Percentiles rank a stretch among this genome's conserved stretches.
These are phyloP conservation scores for Crax fasciolata DNA, from an alignment of 2,797 vertebrate species.

Conservation along the genomic window DNA sequence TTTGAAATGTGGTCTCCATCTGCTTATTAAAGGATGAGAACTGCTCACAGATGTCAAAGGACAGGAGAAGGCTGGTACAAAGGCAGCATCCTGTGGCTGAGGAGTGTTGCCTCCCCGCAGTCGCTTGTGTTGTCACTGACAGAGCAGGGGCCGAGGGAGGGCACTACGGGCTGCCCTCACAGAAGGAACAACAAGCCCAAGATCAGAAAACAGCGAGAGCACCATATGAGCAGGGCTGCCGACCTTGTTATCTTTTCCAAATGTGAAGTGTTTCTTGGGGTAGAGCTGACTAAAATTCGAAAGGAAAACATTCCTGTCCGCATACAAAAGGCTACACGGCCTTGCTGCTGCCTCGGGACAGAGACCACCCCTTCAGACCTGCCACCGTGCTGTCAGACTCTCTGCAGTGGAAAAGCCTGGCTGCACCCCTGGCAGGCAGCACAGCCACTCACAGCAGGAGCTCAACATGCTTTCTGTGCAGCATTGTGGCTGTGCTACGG, in stretches of 20 bases:
- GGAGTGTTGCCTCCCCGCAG: rapidly evolving
- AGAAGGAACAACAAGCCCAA: constrained; percentile 12
- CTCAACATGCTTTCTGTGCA: constrained; percentile 19
- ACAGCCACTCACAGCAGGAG: constrained; percentile 28
- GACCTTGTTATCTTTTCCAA: constrained; percentile 9
- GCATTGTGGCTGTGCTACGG: constrained; percentile 28
- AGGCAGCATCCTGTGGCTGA: not conserved
- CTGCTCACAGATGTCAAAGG: not conserved
- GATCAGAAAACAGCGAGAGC: constrained; percentile 16
- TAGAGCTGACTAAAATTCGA: not conserved
- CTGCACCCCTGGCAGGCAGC: not conserved
- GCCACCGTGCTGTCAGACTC: not conserved
- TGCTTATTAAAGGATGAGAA: not conserved
- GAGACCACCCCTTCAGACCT: not conserved
- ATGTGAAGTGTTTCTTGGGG: not conserved
- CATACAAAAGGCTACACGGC: not conserved
- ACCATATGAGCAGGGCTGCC: not conserved
- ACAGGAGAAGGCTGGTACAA: constrained; percentile 4
- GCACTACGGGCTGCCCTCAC: not conserved
- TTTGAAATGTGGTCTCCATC: constrained; percentile 33
- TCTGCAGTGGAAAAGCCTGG: constrained; percentile 23
- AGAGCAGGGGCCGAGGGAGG: not conserved
- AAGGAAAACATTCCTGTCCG: not conserved
- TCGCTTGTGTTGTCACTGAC: not conserved
- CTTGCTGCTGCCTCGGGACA: not conserved